Evolutionary conservation across 2,797 vertebrate genomes (phyloP).

Genomic region (Gadopsis marmoratus): DNA sequence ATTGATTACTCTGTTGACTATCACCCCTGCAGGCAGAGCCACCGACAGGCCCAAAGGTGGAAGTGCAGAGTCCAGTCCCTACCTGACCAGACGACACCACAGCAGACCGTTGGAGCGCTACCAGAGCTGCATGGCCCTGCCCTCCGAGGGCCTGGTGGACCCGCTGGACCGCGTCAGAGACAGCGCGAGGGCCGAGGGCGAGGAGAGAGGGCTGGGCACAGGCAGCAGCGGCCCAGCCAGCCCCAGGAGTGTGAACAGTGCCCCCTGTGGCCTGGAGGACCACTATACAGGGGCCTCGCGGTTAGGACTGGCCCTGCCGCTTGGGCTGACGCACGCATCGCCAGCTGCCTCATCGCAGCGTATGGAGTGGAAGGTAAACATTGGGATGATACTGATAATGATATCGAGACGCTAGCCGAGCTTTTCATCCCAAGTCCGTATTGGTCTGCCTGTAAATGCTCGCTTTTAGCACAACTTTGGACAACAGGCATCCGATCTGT

Average conservation of each 20-base stretch:
- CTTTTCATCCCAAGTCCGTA: neutral
- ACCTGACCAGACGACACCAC: conserved; percentile 80
- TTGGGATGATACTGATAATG: neutral
- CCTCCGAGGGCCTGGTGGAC: conserved; percentile 60
- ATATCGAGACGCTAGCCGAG: neutral
- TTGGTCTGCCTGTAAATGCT: neutral
- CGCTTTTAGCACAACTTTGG: neutral
- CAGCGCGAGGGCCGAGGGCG: conserved; percentile 31
- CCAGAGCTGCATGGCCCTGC: conserved; percentile 78
- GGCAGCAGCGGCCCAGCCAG: conserved; percentile 76
- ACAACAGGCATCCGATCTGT: neutral
- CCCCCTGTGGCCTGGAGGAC: conserved; percentile 70
- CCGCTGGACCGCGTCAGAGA: conserved; percentile 52
- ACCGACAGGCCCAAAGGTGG: conserved; percentile 60
- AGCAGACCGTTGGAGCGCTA: conserved; percentile 69
- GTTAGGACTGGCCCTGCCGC: conserved; percentile 61
- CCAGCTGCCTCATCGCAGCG: conserved; percentile 69
- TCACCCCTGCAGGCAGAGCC: conserved; percentile 38
- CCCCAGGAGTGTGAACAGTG: conserved; percentile 75
- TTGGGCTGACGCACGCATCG: conserved; percentile 55
- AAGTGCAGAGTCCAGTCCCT: conserved; percentile 87
- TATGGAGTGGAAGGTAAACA: conserved; percentile 87
- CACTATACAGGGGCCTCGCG: conserved; percentile 25
- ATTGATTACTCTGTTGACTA: neutral
- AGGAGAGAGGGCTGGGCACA: conserved; percentile 53